These are phyloP conservation scores for Autographa pulchrina DNA, from an alignment of 2,888 invertebrate genomes.

Conservation along the genomic window DNA sequence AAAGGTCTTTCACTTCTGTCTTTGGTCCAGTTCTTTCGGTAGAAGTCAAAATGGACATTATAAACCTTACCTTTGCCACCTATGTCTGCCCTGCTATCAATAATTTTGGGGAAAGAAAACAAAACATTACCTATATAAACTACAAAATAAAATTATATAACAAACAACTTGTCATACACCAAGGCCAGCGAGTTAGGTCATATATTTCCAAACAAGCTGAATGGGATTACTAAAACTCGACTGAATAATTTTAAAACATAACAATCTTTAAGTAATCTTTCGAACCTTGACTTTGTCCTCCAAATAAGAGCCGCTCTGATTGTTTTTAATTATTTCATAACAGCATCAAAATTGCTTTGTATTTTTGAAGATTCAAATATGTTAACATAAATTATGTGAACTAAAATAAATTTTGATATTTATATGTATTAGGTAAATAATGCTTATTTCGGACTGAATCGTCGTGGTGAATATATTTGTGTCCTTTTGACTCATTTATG, in stretches of 20 bases:
- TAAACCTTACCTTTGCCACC: too few species aligned
- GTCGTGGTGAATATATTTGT: too few species aligned
- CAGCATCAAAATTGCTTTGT: neutral
- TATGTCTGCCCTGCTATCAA: too few species aligned
- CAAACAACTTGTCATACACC: neutral
- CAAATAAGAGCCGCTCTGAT: neutral
- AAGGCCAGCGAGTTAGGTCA: neutral
- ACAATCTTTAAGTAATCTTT: neutral
- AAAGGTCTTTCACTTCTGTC: too few species aligned
- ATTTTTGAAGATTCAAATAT: neutral
- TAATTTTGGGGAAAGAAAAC: too few species aligned
- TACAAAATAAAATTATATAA: neutral
- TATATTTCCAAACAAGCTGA: neutral
- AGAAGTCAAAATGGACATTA: too few species aligned
- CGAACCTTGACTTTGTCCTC: conserved; percentile 19
- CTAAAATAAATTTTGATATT: neutral
- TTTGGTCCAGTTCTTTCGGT: too few species aligned
- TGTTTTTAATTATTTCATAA: conserved; percentile 3
- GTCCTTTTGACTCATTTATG: too few species aligned
- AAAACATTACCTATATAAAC: neutral
- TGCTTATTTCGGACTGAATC: too few species aligned
- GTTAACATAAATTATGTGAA: neutral
- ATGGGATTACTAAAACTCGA: neutral
- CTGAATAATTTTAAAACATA: conserved; percentile 4
- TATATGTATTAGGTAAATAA: too few species aligned